Evolutionary conservation across 2,797 vertebrate species (phyloP), one percentile per base, ranked within the genome.

Genomic region (Decapterus maruadsi): DNA sequence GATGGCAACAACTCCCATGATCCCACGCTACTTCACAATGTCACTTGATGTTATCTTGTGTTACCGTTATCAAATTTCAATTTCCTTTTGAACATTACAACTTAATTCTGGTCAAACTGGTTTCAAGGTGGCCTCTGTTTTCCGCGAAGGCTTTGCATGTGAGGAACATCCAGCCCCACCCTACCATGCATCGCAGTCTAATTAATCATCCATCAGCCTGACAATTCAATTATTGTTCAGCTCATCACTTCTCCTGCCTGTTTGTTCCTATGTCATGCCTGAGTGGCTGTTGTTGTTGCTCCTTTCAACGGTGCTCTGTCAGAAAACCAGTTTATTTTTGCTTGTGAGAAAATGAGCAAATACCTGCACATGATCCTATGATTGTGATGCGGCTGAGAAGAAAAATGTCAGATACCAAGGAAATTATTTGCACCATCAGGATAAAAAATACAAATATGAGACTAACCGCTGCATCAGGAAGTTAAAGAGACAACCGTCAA

Each of bases 181-280:
- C 20, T 54, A 16, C 53, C 9, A 19, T 60, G 65, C 68, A 69
- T 74, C 60, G 77, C 70, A 77, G 46, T 14, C 26, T 26, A 61
- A 72, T 80, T 84, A 73, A 83, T 88, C 84, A 81, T 45, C 0
- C 4, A 40, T 55, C 64, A 79, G 64, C 63, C 61, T 86, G 84
- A 83, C 76, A 81, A 60, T 77, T 81, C 48, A 56, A 76, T 86
- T 74, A 89, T 43, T 65, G 55, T 72, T 71, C 55, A 54, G 54
- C 57, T 46, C 40, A 20, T 76, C 51, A 36, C 54, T 59, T 43
- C 42, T 7, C 12, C 53, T 0, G 4, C 29, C 9, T 29, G 22
- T 26, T 36, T 64, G 36, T 63, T 63, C 56, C 42, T 46, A 61
- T n/a, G 12, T 62, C 26, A 65, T 36, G 57, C 68, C 58, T 55